Evolutionary conservation across 2,888 invertebrate species (phyloP), one percentile per base, ranked within the genome.

Genomic region (Bombyx huttoni): DNA sequence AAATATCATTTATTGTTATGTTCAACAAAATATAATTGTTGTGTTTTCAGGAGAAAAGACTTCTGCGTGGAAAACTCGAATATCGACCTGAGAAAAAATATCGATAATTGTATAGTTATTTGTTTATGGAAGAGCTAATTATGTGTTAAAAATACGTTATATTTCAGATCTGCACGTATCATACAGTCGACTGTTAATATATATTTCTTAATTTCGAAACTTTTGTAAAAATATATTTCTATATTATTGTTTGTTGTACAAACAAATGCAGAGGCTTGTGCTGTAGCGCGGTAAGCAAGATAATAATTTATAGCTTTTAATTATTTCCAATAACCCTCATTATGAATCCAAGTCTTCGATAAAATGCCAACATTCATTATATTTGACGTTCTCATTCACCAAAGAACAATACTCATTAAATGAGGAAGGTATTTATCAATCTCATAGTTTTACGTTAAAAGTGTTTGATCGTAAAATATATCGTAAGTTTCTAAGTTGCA

Each of bases 31-130:
- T 13, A 33, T 51, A 5, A 24, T 24, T 24, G 24, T 24, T 24
- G 55, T 40, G 60, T 59, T 83, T 75, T 34, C 81, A 87, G 84
- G 86, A 57, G 87, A 88, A 60, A 87, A 87, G 65, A 74, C 83
- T 56, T 77, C 84, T 56, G 81, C 80, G 54, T 88, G 88, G 88
- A 87, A 85, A 76, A 85, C 88, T 78, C 80, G 88, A 81, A 88
- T 88, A 86, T 87, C 88, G 52, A 88, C 88, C 64, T 88, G 87
- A 87, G 75, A 71, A 59, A 70, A 68, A 70, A 63, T 67, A 57
- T 59, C 49, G 53, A 40, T 40, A 3, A 10, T 40, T 40, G 8
- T 40, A 56, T 57, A 57, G 12, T 10, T 10, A 40, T 40, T 40
- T 40, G 40, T 40, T 40, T 7, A 40, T 3, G 40, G 3, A 40